Base-by-base conservation (phyloP, 2,797 vertebrate species). In the Anguilla pacifica region DNA sequence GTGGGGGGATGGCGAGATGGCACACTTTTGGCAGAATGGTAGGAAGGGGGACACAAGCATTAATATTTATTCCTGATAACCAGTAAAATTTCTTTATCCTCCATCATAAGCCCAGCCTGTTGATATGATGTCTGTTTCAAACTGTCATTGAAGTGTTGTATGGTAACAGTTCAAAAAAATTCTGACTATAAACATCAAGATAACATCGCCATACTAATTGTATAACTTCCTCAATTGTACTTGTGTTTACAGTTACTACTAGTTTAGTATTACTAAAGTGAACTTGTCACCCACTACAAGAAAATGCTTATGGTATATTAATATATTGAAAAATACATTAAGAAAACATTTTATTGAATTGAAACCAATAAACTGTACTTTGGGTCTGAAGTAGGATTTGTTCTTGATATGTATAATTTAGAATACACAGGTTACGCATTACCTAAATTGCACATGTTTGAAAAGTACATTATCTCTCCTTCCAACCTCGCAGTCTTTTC, bases 1-100 rank as follows among this genome's bases (percentile, higher is more conserved):
- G 39, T 87, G 90, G 91, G 79, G 83, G 72, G 86, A 89, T 85
- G 57, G 17, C 6, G 19, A 64, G 59, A 43, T 67, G 28, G 61
- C 35, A 70, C 49, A 61, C 77, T 61, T 77, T 83, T 46, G 35
- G 83, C 39, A 35, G 49, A 57, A 84, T 49, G n/a, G 70, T 49
- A 28, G 31, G 28, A 51, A 84, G 31, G n/a, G 51, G 25, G 53
- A 53, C 10, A 31, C 49, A 46, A 55, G 49, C 53, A 25, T 51
- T 9, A 25, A 49, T 79, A 19, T 79, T 39, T 77, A 35, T 3
- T 7, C 3, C 72, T 35, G 17, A 43, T 77, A 35, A 22, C 31
- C 10, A 74, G 39, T 79, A 5, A 46, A 35, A 39, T 79, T 19
- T 6, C 17, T 9, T 7, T 11, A 35, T 77, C 35, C 28, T 77